Evolutionary conservation across 1,140 invertebrate genomes (phyloP).

Genomic region (Cylas formicarius): DNA sequence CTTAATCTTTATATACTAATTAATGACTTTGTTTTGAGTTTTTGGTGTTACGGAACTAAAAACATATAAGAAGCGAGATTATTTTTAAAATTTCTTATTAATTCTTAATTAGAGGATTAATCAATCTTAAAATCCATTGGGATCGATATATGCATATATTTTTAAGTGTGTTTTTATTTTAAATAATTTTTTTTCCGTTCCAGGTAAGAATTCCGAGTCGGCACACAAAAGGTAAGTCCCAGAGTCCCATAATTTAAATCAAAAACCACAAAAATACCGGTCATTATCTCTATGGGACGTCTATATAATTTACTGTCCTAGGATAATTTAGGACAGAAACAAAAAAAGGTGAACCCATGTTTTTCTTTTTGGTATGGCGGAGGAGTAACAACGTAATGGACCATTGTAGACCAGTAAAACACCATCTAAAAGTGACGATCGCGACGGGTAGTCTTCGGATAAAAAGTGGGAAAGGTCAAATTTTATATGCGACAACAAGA

Average conservation of each 20-base stretch:
- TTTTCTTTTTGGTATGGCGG: slow-evolving; percentile 9
- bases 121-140: too few relatives aligned
- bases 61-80: too few relatives aligned
- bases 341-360: slow-evolving; percentile 14
- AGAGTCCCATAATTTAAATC: slow-evolving; percentile 9
- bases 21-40: too few relatives aligned
- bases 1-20: too few relatives aligned
- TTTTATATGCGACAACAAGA: slow-evolving; percentile 4
- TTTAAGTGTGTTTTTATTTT: too few relatives aligned
- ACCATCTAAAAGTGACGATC: slow-evolving; percentile 20
- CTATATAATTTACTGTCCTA: slow-evolving; percentile 14
- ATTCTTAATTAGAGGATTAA: too few relatives aligned
- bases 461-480: slow-evolving; percentile 12
- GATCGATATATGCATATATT: too few relatives aligned
- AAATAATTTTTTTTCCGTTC: slow-evolving; percentile 10
- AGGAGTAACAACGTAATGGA: slow-evolving; percentile 13
- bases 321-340: slow-evolving; percentile 16
- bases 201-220: slow-evolving; percentile 11
- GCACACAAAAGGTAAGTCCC: slow-evolving; percentile 10
- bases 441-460: slow-evolving; percentile 18
- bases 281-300: slow-evolving; percentile 1
- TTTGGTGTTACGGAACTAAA: too few relatives aligned
- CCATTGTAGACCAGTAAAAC: slow-evolving; percentile 20
- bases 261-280: slow-evolving; percentile 13
- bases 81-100: too few relatives aligned